Evolutionary conservation across 1,140 invertebrate species (phyloP), one percentile per base, ranked within the genome.

Genomic region (Drosophila arizonae): DNA sequence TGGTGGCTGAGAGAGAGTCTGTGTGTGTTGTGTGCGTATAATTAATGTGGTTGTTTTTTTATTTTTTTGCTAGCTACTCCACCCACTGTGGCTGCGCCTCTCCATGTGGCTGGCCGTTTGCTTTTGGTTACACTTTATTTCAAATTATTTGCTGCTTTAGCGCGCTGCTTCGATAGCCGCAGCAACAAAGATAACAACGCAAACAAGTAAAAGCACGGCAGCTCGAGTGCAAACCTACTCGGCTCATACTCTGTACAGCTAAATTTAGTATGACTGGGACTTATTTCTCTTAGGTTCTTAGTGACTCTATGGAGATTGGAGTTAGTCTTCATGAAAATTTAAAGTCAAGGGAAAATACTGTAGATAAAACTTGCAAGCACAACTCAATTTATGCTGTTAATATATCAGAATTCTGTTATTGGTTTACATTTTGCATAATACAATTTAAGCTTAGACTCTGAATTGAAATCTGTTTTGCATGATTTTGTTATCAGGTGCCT

Each of bases 71-170:
- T 39, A 55, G 52, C 75, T 68, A 62, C 61, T 60, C 55, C 60
- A 56, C 65, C 43, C 24, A 6, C 43, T 26, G 54, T 8, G 36
- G 26, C 43, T 8, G 2, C n/a, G 43, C 15, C 58, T 36, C 24
- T 58, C 67, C 26, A 21, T 56, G 21, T 64, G 61, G 15, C 46
- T 66, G 63, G 57, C 76, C 70, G 46, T 70, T 67, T 67, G 80
- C 76, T 73, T 79, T 79, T 69, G 76, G 61, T 84, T 76, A 76
- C 80, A 84, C 72, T 84, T 84, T 84, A 84, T 76, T 79, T 84
- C 80, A 73, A 84, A 84, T 84, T 84, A 84, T 84, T 84, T 84
- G 72, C 80, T 61, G 80, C 80, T 68, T 66, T 82, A 50, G 64
- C 76, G 52, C 48, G 48, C 48, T 39, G 36, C 62, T 46, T n/a